Evolutionary conservation across 2,888 invertebrate genomes (phyloP).

Genomic region (Drosophila affinis): DNA sequence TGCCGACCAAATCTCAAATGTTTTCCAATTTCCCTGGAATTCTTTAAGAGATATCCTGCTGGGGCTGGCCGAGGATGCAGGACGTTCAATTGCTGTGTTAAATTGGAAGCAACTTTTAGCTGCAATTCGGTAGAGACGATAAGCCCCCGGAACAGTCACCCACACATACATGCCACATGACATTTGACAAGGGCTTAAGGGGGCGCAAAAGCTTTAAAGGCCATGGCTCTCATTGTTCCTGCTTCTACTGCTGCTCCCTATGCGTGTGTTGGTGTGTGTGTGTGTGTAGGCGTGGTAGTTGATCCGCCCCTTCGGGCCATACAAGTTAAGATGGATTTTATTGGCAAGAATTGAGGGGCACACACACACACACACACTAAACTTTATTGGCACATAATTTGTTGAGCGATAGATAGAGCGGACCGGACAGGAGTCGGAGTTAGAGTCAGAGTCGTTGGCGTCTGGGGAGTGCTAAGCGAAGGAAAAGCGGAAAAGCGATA

Average conservation of each 20-base stretch:
- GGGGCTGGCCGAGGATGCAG: neutral
- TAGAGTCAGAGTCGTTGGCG: neutral
- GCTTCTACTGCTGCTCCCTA: conserved; percentile 3
- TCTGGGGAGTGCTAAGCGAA: neutral
- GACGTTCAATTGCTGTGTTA: conserved; percentile 3
- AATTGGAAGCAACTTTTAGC: conserved; percentile 16
- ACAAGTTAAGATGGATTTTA: conserved; percentile 75
- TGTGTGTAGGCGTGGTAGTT: neutral
- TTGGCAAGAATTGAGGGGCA: conserved; percentile 67
- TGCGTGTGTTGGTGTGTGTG: neutral
- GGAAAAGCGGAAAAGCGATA: conserved; percentile 21
- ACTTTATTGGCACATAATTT: conserved; percentile 78
- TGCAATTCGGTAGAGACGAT: conserved; percentile 36
- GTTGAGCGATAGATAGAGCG: conserved; percentile 47
- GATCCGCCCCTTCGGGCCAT: conserved; percentile 47
- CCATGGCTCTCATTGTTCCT: conserved; percentile 28
- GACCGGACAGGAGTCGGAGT: neutral
- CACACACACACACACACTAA: conserved; percentile 7
- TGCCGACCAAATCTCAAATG: neutral
- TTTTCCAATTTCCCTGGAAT: neutral
- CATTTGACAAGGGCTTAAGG: conserved; percentile 74
- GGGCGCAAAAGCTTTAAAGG: conserved; percentile 51
- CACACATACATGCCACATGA: conserved; percentile 48
- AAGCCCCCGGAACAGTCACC: conserved; percentile 11
- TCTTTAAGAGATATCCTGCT: neutral